Evolutionary conservation across 2,113 vertebrate genomes (phyloP).

Genomic region (Hydrochoerus hydrochaeris): DNA sequence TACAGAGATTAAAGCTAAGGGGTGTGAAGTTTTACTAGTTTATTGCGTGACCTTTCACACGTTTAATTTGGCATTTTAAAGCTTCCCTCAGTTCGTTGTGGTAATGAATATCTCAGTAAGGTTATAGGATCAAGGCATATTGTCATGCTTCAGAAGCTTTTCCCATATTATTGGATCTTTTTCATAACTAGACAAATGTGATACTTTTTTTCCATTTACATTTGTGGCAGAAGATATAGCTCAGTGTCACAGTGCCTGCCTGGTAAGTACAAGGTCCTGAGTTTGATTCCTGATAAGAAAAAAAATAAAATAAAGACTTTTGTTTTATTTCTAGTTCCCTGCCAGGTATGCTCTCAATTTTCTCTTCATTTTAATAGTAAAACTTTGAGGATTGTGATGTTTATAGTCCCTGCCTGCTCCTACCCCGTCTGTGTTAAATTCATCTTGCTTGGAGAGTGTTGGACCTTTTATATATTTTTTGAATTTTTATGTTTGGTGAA

Average conservation of each 20-base stretch:
- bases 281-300: too few relatives aligned
- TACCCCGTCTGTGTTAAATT: neutral
- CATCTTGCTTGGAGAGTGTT: neutral
- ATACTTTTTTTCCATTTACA: neutral
- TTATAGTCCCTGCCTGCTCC: neutral
- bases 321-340: neutral
- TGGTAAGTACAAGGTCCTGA: too few relatives aligned
- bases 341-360: neutral
- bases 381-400: neutral
- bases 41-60: neutral
- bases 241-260: too few relatives aligned
- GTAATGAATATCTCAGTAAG: neutral
- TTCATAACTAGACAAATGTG: neutral
- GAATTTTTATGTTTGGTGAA: slow-evolving; percentile 9
- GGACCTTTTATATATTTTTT: slow-evolving; percentile 5
- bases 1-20: neutral
- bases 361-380: neutral
- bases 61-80: neutral
- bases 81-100: neutral
- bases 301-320: neutral
- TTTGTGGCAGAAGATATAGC: neutral
- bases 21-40: neutral
- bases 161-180: neutral
- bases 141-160: neutral
- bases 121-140: neutral